These are phyloP conservation scores for Acanthurus tractus DNA, from an alignment of 2,797 vertebrate genomes.

Conservation along the genomic window DNA sequence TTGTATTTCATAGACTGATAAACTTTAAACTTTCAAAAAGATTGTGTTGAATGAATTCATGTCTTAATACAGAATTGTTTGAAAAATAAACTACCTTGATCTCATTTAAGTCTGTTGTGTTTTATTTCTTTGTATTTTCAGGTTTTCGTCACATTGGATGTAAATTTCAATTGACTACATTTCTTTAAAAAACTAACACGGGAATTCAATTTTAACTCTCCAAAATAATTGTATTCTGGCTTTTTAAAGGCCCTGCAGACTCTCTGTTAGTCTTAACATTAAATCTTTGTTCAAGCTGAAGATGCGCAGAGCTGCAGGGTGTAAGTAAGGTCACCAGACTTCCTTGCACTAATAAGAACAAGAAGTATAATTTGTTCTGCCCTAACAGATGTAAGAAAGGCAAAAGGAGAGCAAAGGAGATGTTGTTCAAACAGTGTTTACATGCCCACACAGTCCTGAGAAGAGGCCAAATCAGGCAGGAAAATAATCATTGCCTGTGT, in stretches of 20 bases:
- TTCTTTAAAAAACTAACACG: not conserved
- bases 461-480: not conserved
- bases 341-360: not conserved
- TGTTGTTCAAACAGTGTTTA: not conserved
- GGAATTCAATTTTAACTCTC: no score
- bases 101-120: constrained; percentile 62
- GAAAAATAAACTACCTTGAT: constrained; percentile 86
- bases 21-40: constrained; percentile 81
- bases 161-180: not conserved
- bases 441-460: not conserved
- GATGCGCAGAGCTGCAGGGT: not conserved
- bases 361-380: not conserved
- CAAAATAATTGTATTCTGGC: not conserved
- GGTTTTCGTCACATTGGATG: not conserved
- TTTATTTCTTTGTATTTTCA: constrained; percentile 30
- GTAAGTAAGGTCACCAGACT: not conserved
- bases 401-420: not conserved
- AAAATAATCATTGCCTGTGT: not conserved
- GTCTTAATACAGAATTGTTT: constrained; percentile 88
- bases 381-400: not conserved
- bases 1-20: constrained; percentile 85
- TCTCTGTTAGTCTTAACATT: no score
- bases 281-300: not conserved
- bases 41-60: constrained; percentile 87
- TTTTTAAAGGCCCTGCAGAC: not conserved